These are phyloP conservation scores for Drosophila serrata DNA, from an alignment of 1,140 invertebrate species.

Conservation along the genomic window DNA sequence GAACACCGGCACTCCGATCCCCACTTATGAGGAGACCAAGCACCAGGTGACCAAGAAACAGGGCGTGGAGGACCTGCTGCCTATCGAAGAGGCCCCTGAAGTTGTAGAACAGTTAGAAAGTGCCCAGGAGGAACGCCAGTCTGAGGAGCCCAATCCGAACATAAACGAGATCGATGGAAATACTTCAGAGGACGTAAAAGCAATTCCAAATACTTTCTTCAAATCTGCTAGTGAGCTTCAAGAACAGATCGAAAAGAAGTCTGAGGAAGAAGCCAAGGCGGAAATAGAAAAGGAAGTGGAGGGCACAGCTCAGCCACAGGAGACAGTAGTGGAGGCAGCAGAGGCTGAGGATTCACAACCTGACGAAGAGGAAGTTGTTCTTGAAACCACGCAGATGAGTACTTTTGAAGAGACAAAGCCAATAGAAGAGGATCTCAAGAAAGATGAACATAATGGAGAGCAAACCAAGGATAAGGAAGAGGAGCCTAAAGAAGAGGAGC, in stretches of 20 bases:
- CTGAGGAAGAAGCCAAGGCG: constrained; percentile 13
- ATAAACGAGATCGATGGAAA: constrained; percentile 56
- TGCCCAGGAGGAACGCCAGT: constrained; percentile 7
- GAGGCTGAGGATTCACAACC: constrained; percentile 11
- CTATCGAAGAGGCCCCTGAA: constrained; percentile 33
- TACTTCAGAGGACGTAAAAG: constrained; percentile 30
- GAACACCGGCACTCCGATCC: constrained; percentile 19
- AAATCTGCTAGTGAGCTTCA: background rate
- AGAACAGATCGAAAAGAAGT: constrained; percentile 8
- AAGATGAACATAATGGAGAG: background rate
- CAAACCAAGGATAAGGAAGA: background rate
- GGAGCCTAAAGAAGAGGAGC: background rate
- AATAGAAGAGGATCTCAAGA: background rate
- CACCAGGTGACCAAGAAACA: constrained; percentile 74
- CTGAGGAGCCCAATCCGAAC: constrained; percentile 2
- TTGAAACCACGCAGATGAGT: constrained; percentile 17
- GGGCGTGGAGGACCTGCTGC: constrained; percentile 58
- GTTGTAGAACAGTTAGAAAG: constrained; percentile 8
- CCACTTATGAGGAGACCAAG: constrained; percentile 54
- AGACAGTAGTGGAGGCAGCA: constrained; percentile 25
- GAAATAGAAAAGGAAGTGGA: constrained; percentile 23
- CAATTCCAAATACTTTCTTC: background rate
- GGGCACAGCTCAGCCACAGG: constrained; percentile 3
- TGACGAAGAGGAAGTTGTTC: background rate
- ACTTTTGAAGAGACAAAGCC: constrained; percentile 7